Conservation (phyloP, 2,888 invertebrate species). For the Torymus tubicola region DNA sequence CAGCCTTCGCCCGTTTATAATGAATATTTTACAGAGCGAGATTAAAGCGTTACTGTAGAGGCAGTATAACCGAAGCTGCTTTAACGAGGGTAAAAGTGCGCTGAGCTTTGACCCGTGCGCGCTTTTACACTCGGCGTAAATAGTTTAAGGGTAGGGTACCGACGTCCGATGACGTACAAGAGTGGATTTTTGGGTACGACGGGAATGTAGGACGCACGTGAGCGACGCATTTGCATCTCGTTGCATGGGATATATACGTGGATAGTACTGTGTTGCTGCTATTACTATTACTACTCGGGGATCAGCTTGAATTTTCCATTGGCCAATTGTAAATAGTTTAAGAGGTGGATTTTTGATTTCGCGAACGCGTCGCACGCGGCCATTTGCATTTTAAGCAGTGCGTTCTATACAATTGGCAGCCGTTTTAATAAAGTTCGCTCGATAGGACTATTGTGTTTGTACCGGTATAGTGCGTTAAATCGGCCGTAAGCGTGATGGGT, state of each 20-base stretch:
- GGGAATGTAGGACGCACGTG: too few relatives aligned
- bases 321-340: constrained; percentile 17
- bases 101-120: constrained; percentile 4
- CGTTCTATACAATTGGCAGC: constrained; percentile 8
- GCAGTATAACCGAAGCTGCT: too few relatives aligned
- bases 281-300: too few relatives aligned
- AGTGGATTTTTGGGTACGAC: too few relatives aligned
- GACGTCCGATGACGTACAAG: too few relatives aligned
- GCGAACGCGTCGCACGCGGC: neutral
- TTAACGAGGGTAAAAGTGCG: neutral
- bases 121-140: neutral
- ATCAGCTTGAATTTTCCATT: neutral
- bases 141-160: too few relatives aligned
- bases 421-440: constrained; percentile 33
- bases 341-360: constrained; percentile 9
- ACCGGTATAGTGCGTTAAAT: constrained; percentile 26
- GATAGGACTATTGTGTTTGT: neutral
- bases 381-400: constrained; percentile 42
- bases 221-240: too few relatives aligned
- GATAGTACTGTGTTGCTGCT: too few relatives aligned
- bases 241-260: too few relatives aligned
- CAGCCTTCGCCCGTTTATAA: constrained; percentile 18
- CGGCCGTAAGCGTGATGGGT: neutral
- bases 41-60: constrained; percentile 27
- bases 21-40: constrained; percentile 50